Base-by-base conservation (phyloP, 1,140 invertebrate species). In the Ganaspis sp. region DNA sequence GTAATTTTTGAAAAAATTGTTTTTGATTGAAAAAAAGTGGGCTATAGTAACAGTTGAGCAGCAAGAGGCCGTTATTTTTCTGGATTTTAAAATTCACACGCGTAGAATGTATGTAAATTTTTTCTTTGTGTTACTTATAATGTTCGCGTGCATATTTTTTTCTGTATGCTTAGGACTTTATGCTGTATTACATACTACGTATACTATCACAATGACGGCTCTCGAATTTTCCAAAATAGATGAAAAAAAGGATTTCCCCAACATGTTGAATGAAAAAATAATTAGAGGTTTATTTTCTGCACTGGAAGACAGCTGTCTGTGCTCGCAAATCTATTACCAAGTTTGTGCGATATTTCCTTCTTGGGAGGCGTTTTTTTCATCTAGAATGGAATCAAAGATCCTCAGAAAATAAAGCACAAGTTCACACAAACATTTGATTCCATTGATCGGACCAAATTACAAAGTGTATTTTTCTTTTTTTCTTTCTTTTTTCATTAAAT, bases 141-240 rank as follows among this genome's bases (percentile, higher is more conserved):
- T 77, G 77, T 83, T 79, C 76, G 69, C 54, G 76, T 79, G 79
- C 58, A 76, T 82, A 84, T 49, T 17, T 45, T 45, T 49, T 49
- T n/a, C 4, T 75, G 81, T 85, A 73, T 87, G 82, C 82, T 83
- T 87, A 88, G 82, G 83, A 85, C 83, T 76, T 84, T 84, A 86
- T 82, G 79, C 15, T 54, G 73, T 85, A 78, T 85, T 85, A 89
- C 84, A 87, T 84, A 86, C 84, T 85, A 88, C 58, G 58, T 83
- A 86, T 87, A 87, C 88, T 90, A 90, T 91, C 89, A 87, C 89
- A 91, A 90, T 88, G 82, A 87, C 84, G 85, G 85, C 82, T 79
- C 79, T 84, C 82, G 79, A 84, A 77, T 73, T 74, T 81, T 83
- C 82, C 77, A 72, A 76, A 74, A 81, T 81, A 85, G 80, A 84